Evolutionary conservation across 2,113 vertebrate species (phyloP), one percentile per base, ranked within the genome.

Genomic region (Pedionomus torquatus): DNA sequence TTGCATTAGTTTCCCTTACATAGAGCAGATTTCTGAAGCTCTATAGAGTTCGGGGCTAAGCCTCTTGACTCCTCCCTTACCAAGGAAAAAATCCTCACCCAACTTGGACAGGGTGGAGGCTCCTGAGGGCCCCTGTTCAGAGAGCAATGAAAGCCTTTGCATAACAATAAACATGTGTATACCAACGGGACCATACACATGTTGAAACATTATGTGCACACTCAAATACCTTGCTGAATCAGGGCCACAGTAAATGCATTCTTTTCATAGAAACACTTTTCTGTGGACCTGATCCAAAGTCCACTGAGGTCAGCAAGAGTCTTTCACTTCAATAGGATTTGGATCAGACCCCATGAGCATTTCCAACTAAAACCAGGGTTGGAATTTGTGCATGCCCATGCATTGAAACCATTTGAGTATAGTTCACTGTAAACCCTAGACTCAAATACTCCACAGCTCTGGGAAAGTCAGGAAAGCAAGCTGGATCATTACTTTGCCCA

Each of bases 281-380:
- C 92, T 76, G 60, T 96, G 94, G 94, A 95, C 14, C 43, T 54
- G 68, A 84, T 96, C 93, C 95, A 97, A 97, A 95, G 93, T 90
- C 96, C 93, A 96, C 90, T 91, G 85, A 96, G 95, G 97, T 96
- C 97, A 96, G 83, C 77, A 83, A 92, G 68, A 96, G 90, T 87
- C 97, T 87, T 74, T 93, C 68, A 90, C 93, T 96, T 95, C 95
- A 95, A 71, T 48, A 90, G 93, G 72, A 92, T 94, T 93, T 97
- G 95, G 83, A 95, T 91, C 77, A 96, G 89, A 87, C 80, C 52
- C 65, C 31, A 6, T 19, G 89, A 96, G 88, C 83, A 88, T 80
- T 97, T 97, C 95, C 96, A 96, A 85, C 93, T 86, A 88, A 95
- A 97, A 93, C 82, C 95, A 96, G 93, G 61, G 33, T 0, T 82